Evolutionary conservation across 2,113 vertebrate species (phyloP), one percentile per base, ranked within the genome.

Genomic region (Okapia johnstoni): DNA sequence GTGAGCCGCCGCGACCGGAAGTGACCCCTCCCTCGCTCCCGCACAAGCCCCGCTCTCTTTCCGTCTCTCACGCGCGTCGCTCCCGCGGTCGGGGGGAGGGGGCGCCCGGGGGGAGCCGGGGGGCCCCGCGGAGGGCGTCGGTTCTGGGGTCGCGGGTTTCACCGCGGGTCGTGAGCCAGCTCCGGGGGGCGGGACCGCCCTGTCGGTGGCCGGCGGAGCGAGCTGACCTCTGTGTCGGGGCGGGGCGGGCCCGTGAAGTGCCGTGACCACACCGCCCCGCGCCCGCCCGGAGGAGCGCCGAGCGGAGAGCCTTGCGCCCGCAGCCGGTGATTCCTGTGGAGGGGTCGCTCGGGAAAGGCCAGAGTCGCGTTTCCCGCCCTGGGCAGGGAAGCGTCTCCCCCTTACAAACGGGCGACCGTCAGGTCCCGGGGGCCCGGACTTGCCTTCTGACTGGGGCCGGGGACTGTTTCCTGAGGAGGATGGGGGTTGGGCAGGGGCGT

Each of bases 1-100:
- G 98, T 98, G 96, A 98, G 97, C 66, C 46, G 40, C 55, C 12
- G 92, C 96, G 92, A 89, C 98, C 97, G 98, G 97, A 98, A 98
- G 97, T 97, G 96, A 12, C 95, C 91, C 96, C 98, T 97, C 97
- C 98, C 97, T 85, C 90, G 28, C 52, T 84, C 66, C 12, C n/a
- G 91, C 77, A 57, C 95, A 55, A 55, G 89, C 95, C 97, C 97
- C 95, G 70, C 73, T 84, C 55, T 70, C 60, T 95, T 30, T 15
- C 17, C 5, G 23, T 14, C 77, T 55, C 91, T 46, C n/a, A 4
- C 0, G 93, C 25, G 90, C 55, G 55, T 70, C 40, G 12, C 85
- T 84, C 95, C 83, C 52, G 85, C 9, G 93, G 52, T 43, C 14
- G 19, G 36, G 60, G 48, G 90, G 76, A 23, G 12, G 93, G 55